Conservation (phyloP, 2,888 invertebrate genomes). For the Mesorhabditis sp. region DNA sequence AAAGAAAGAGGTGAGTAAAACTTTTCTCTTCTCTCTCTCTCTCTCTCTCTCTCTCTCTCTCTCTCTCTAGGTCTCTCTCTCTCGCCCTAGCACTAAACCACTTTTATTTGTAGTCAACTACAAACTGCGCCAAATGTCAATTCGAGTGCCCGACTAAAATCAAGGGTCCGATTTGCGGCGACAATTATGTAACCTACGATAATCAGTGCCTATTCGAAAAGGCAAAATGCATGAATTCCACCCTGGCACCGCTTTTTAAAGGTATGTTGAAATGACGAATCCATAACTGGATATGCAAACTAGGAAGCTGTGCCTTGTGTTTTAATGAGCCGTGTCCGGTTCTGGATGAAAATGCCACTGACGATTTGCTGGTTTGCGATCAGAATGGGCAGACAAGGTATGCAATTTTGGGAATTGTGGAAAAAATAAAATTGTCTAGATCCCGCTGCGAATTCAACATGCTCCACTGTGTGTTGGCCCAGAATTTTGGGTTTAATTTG, state of each 20-base stretch:
- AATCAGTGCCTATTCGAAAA: constrained; percentile 31
- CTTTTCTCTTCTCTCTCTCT: neutral
- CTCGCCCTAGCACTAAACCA: neutral
- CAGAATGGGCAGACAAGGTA: constrained; percentile 34
- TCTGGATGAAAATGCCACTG: constrained; percentile 34
- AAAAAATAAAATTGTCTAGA: constrained; percentile 20
- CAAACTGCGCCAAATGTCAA: neutral
- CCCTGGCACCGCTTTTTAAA: constrained; percentile 38
- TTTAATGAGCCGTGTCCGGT: constrained; percentile 40
- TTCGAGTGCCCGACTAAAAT: too few relatives aligned
- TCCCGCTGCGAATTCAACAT: constrained; percentile 53
- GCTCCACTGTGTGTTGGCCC: constrained; percentile 49
- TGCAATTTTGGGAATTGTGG: neutral
- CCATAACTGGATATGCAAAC: neutral
- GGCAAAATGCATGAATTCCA: constrained; percentile 25
- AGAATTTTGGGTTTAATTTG: constrained; percentile 48
- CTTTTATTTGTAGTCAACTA: neutral
- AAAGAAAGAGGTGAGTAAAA: neutral
- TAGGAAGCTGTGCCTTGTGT: constrained; percentile 46
- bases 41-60: too few relatives aligned
- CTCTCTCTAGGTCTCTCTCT: too few relatives aligned
- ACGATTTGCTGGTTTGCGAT: constrained; percentile 48
- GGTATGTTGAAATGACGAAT: constrained; percentile 19
- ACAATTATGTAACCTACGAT: constrained; percentile 29
- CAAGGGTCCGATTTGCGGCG: constrained; percentile 22